These are phyloP conservation scores for Acanthosoma haemorrhoidale DNA, from an alignment of 2,888 invertebrate genomes.

Conservation along the genomic window DNA sequence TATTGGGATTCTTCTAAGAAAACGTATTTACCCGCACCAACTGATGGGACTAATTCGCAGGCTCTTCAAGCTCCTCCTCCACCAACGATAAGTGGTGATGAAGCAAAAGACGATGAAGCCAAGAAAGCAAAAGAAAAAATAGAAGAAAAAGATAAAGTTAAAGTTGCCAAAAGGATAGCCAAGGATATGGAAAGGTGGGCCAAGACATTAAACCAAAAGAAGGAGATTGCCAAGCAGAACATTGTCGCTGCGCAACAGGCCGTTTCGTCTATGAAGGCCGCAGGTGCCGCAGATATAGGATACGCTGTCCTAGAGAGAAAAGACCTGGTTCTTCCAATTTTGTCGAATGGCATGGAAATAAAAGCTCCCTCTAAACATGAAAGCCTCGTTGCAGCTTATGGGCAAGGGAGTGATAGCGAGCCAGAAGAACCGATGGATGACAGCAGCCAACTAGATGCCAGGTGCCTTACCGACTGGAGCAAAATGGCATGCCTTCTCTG, in stretches of 20 bases:
- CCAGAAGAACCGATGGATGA: conserved; percentile 64
- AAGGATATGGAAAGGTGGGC: conserved; percentile 96
- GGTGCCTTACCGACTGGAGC: conserved; percentile 66
- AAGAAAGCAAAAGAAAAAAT: conserved; percentile 62
- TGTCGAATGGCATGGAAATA: conserved; percentile 27
- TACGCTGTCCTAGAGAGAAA: conserved; percentile 85
- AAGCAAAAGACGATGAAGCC: conserved; percentile 53
- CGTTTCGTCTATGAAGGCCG: conserved; percentile 50
- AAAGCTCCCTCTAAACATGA: conserved; percentile 34
- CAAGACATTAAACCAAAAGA: conserved; percentile 92
- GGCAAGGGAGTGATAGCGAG: conserved; percentile 63
- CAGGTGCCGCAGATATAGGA: conserved; percentile 70
- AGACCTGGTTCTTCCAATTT: conserved; percentile 44
- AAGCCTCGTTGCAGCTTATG: conserved; percentile 67
- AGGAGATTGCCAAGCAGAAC: conserved; percentile 56
- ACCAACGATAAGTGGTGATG: conserved; percentile 39
- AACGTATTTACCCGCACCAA: conserved; percentile 48
- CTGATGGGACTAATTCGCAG: conserved; percentile 36
- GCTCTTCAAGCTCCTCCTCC: conserved; percentile 43
- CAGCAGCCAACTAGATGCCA: conserved; percentile 46
- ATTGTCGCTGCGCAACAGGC: conserved; percentile 45
- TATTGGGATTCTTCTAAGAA: conserved; percentile 79
- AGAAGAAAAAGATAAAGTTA: conserved; percentile 84
- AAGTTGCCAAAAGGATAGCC: conserved; percentile 95
- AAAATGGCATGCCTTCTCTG: conserved; percentile 91